Evolutionary conservation across 2,113 vertebrate genomes (phyloP).

Genomic region (Chinchilla lanigera): DNA sequence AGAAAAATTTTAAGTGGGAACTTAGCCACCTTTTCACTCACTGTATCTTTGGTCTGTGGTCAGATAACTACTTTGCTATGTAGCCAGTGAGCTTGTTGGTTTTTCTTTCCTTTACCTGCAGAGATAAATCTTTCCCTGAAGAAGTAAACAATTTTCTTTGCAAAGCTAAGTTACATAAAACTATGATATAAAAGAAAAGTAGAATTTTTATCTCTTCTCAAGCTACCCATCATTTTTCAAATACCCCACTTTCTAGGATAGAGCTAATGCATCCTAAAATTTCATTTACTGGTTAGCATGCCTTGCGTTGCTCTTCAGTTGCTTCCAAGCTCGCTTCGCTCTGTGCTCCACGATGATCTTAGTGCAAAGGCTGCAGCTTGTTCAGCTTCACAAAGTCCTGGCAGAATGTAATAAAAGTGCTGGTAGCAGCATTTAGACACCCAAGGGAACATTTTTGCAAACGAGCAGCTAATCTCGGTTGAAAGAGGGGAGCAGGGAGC

Average conservation of each 20-base stretch:
- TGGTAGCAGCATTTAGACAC: constrained; percentile 52
- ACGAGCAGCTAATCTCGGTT: constrained; percentile 68
- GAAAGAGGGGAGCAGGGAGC: constrained; percentile 42
- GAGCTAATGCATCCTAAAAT: background rate
- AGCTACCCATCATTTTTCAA: constrained; percentile 8
- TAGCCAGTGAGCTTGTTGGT: constrained; percentile 25
- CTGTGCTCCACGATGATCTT: background rate
- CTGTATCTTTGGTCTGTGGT: constrained; percentile 39
- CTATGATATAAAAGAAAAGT: constrained; percentile 33
- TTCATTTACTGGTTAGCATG: background rate
- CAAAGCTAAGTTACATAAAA: constrained; percentile 1
- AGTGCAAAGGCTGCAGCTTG: constrained; percentile 30
- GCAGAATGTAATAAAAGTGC: constrained; percentile 54
- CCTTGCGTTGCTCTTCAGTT: too few relatives aligned
- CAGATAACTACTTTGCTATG: constrained; percentile 34
- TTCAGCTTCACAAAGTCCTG: constrained; percentile 63
- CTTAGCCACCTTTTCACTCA: background rate
- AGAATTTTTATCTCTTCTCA: background rate
- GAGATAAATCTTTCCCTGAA: constrained; percentile 13
- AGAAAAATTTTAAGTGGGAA: background rate
- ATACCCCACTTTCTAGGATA: background rate
- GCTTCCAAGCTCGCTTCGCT: accelerated
- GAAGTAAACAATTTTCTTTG: background rate
- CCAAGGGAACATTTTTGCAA: constrained; percentile 50
- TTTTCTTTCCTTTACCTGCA: background rate